A percentile compares a stretch with the other conserved stretches of the same genome.
phyloP scores from a whole-genome alignment of 2,797 vertebrate species.

The Xyrichtys novacula region DNA sequence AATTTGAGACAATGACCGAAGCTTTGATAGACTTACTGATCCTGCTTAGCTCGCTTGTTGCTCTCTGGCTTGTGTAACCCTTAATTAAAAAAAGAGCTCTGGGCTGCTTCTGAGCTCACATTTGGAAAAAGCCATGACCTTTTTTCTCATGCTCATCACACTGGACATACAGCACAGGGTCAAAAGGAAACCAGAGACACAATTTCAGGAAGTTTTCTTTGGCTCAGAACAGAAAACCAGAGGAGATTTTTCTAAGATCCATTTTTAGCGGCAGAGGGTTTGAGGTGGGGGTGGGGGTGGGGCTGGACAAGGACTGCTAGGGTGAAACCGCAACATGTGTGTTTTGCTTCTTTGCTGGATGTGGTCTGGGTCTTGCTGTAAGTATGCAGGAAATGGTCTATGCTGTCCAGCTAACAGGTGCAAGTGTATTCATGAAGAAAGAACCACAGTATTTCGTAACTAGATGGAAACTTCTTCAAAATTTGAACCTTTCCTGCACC shows the following conservation, averaged over 20 bases:
- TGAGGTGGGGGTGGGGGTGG: conserved; percentile 44
- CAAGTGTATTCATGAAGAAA: conserved; percentile 15
- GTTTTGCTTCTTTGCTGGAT: conserved; percentile 59
- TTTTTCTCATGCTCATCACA: conserved; percentile 68
- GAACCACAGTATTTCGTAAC: background rate
- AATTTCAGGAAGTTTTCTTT: conserved; percentile 88
- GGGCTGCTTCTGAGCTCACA: conserved; percentile 24
- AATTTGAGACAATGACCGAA: conserved; percentile 34
- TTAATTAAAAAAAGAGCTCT: conserved; percentile 11
- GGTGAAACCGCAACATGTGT: conserved; percentile 59
- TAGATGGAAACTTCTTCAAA: background rate
- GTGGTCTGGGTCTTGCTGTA: conserved; percentile 44
- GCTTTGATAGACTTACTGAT: conserved; percentile 14
- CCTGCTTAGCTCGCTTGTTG: conserved; percentile 39
- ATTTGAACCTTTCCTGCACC: no score
- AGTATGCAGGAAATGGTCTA: conserved; percentile 48
- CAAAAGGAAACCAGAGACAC: conserved; percentile 81
- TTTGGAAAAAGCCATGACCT: conserved; percentile 45
- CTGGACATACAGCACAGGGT: conserved; percentile 52
- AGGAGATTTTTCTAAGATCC: conserved; percentile 69
- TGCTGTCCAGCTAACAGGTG: conserved; percentile 58
- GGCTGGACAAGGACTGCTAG: conserved; percentile 54
- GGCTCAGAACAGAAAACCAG: conserved; percentile 71
- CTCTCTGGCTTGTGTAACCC: conserved; percentile 9
- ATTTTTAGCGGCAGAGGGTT: conserved; percentile 79